Conservation (phyloP, 2,113 vertebrate species). For the Cynoglossus semilaevis region DNA sequence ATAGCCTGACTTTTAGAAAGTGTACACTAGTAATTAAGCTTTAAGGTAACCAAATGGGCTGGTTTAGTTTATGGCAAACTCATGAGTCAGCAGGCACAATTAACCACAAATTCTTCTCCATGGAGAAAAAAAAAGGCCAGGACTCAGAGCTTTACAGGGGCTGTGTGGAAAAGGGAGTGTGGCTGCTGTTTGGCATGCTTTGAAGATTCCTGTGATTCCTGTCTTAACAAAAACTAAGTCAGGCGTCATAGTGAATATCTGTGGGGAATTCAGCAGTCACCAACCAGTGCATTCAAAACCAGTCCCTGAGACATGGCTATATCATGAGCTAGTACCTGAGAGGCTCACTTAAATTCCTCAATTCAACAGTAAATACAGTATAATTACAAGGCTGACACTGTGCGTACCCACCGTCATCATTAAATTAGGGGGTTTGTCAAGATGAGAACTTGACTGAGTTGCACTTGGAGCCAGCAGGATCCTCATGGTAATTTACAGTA, state of each 20-base stretch:
- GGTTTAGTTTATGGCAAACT: slow-evolving; percentile 4
- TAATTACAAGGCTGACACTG: slow-evolving; percentile 67
- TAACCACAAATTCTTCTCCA: slow-evolving; percentile 27
- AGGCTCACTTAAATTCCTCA: slow-evolving; percentile 51
- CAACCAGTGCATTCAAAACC: slow-evolving; percentile 38
- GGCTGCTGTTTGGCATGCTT: slow-evolving; percentile 45
- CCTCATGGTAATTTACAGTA: slow-evolving; percentile 61
- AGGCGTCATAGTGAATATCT: slow-evolving; percentile 53
- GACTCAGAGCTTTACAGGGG: slow-evolving; percentile 24
- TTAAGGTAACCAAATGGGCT: slow-evolving; percentile 1
- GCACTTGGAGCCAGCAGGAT: slow-evolving; percentile 61
- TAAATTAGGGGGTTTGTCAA: slow-evolving; percentile 65
- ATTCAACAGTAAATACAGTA: slow-evolving; percentile 57
- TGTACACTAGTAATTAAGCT: too few species aligned
- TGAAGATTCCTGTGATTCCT: slow-evolving; percentile 52
- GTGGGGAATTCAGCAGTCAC: slow-evolving; percentile 39
- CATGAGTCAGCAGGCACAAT: slow-evolving; percentile 17
- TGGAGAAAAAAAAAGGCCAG: slow-evolving; percentile 13
- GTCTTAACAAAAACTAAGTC: slow-evolving; percentile 62
- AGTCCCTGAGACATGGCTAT: slow-evolving; percentile 16
- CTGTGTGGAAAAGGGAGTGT: slow-evolving; percentile 48
- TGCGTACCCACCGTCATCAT: slow-evolving; percentile 57
- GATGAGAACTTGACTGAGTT: slow-evolving; percentile 62
- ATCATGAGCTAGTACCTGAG: slow-evolving; percentile 43
- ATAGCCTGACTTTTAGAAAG: too few species aligned